Conservation (phyloP, 1,140 invertebrate genomes). For the Penaeus japonicus region DNA sequence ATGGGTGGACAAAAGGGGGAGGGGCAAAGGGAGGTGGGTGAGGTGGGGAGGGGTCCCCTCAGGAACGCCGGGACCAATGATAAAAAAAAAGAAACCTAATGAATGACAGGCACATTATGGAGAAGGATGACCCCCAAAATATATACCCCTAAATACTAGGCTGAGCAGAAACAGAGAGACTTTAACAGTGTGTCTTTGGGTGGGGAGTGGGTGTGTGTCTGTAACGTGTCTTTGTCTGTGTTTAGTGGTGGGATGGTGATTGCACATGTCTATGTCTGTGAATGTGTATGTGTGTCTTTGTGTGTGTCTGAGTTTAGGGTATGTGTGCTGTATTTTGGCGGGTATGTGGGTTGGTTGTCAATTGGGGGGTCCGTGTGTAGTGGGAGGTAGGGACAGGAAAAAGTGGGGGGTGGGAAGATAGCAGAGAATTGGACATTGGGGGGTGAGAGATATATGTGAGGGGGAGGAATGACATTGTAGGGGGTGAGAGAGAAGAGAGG, state of each 20-base stretch:
- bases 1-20: too few relatives aligned
- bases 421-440: not conserved
- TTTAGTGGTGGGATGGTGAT: too few relatives aligned
- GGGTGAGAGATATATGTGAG: not conserved
- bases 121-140: too few relatives aligned
- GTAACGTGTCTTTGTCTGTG: not conserved
- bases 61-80: too few relatives aligned
- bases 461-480: not conserved
- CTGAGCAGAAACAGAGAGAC: too few relatives aligned
- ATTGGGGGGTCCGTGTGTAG: not conserved
- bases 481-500: not conserved
- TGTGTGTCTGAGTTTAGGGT: constrained; percentile 7
- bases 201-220: too few relatives aligned
- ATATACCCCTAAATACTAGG: too few relatives aligned
- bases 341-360: not conserved
- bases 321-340: not conserved
- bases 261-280: constrained; percentile 10
- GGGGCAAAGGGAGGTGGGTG: too few relatives aligned
- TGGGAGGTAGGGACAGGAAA: not conserved
- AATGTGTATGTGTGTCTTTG: constrained; percentile 21
- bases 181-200: too few relatives aligned
- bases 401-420: not conserved
- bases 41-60: too few relatives aligned
- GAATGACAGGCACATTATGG: too few relatives aligned
- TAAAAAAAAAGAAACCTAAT: too few relatives aligned